These are phyloP conservation scores for Lipotes vexillifer DNA, from an alignment of 2,113 vertebrate species.

Conservation along the genomic window DNA sequence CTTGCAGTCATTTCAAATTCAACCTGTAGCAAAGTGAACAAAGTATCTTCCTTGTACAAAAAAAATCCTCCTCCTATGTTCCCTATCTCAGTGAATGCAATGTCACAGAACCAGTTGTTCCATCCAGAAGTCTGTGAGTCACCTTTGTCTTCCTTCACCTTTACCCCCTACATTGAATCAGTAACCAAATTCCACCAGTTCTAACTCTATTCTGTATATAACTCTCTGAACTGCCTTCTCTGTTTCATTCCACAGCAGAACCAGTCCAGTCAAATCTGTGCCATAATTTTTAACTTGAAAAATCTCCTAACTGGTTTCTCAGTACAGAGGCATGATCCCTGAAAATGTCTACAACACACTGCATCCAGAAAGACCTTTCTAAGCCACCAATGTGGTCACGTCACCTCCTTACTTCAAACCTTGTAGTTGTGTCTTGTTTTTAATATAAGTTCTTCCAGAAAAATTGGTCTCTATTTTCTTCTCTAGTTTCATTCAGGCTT, in stretches of 20 bases:
- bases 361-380: neutral
- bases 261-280: neutral
- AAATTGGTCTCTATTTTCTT: neutral
- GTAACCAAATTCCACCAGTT: neutral
- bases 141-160: neutral
- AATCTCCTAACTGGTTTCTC: neutral
- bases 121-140: neutral
- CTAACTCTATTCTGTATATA: neutral
- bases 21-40: neutral
- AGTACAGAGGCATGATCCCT: neutral
- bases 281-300: neutral
- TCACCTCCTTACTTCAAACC: neutral
- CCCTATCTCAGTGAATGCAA: neutral
- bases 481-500: neutral
- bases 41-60: neutral
- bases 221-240: neutral
- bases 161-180: neutral
- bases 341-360: neutral
- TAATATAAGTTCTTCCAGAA: neutral
- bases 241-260: neutral
- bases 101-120: neutral
- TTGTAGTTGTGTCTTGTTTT: neutral
- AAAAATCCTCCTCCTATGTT: neutral
- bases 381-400: neutral
- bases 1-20: neutral